Base-by-base conservation (phyloP, 2,797 vertebrate genomes). In the Cirrhinus molitorella region DNA sequence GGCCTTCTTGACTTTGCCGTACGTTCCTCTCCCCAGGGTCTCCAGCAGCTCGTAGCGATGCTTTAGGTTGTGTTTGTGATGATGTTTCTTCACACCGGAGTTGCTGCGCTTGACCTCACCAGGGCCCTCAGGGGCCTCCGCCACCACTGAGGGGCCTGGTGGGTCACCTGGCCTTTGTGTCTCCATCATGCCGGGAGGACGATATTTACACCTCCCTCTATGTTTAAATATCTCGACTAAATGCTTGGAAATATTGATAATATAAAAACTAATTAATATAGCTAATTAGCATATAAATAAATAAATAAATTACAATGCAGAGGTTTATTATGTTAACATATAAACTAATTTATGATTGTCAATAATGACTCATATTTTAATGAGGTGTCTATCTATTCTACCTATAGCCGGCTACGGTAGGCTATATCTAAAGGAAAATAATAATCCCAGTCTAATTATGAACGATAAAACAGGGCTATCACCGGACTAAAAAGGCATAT, bases 61-160 rank as follows among this genome's bases (percentile, higher is more conserved):
- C 89, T 99, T 99, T 91, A 99, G 95, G 94, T 99, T 99, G 91
- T 99, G 98, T 88, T 99, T 99, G 94, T 99, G 98, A 88, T 98
- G 97, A 92, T 99, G 98, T 84, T 98, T 95, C 95, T 98, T 99
- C 92, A 97, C 97, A 25, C 96, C 97, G 2, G 96, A 96, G 91
- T 93, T 94, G 86, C 95, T 95, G 85, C 93, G 92, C 68, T 93
- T 94, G 1, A 90, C 53, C 76, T 84, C 88, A n/a, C 68, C 59
- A 23, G 76, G 45, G 76, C n/a, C 82, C 51, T 89, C 93, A 4
- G 90, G 89, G 28, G 90, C 85, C 9, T 92, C 86, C 84, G 11
- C 78, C 84, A 87, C 91, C 66, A 85, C 85, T 1, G 89, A 79
- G 70, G 89, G 84, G 40, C 91, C 89, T 65, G 85, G 83, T 65